Percentiles rank a stretch among this genome's conserved stretches.
phyloP scores from a whole-genome alignment of 2,888 invertebrate species.

The Ypsolopha scabrella region DNA sequence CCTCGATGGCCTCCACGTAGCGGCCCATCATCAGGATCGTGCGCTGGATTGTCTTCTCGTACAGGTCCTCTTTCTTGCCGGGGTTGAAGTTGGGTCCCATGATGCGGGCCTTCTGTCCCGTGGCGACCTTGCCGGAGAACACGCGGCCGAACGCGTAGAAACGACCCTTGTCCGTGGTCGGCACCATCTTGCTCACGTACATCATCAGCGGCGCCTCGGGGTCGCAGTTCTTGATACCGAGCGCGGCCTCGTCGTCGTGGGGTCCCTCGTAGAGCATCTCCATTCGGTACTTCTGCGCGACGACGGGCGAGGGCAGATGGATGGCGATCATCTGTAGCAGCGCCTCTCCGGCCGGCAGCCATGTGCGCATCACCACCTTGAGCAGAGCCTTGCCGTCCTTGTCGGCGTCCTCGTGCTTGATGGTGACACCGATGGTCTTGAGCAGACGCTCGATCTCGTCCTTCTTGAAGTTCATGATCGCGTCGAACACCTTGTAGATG shows the following conservation, averaged over 20 bases:
- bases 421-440: slow-evolving; percentile 90
- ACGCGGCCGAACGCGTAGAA: slow-evolving; percentile 99
- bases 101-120: slow-evolving; percentile 95
- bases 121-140: slow-evolving; percentile 94
- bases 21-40: slow-evolving; percentile 99
- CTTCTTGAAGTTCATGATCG: slow-evolving; percentile 93
- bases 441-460: slow-evolving; percentile 91
- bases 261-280: slow-evolving; percentile 99
- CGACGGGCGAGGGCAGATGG: slow-evolving; percentile 98
- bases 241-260: slow-evolving; percentile 93
- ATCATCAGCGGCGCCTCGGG: slow-evolving; percentile 99
- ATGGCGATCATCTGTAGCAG: slow-evolving; percentile 99
- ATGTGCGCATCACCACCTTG: slow-evolving; percentile 98
- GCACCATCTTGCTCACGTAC: slow-evolving; percentile 99
- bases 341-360: slow-evolving; percentile 99
- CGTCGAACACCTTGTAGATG: slow-evolving; percentile 92
- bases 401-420: slow-evolving; percentile 96
- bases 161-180: slow-evolving; percentile 99
- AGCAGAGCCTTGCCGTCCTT: slow-evolving; percentile 96
- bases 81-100: slow-evolving; percentile 99
- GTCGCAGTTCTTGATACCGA: slow-evolving; percentile 94
- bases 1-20: slow-evolving; percentile 99
- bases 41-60: slow-evolving; percentile 99
- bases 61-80: slow-evolving; percentile 99
- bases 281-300: slow-evolving; percentile 99